Evolutionary conservation across 2,797 vertebrate species (phyloP), one percentile per base, ranked within the genome.

Genomic region (Loriculus beryllinus): DNA sequence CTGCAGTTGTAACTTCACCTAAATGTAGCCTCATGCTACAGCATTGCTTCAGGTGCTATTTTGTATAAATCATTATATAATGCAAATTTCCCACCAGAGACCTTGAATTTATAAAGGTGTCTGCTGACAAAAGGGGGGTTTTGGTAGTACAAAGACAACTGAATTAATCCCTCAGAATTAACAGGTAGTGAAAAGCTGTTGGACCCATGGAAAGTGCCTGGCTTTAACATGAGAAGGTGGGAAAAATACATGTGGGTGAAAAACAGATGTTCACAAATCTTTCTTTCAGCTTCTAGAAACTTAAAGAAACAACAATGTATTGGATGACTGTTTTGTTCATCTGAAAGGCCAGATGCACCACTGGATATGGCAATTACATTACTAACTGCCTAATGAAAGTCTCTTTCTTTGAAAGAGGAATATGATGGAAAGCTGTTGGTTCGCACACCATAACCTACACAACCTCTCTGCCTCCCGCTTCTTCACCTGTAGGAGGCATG

Each of bases 271-370:
- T 71, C 14, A 19, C 9, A 19, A 26, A 71, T 77, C 22, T 52
- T 59, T 54, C 54, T 76, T 92, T 60, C 26, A 52, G 39, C 59
- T 91, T 68, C 20, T 28, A 57, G 29, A 60, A 88, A 68, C 19
- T 42, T 47, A 2, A 47, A 40, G 52, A 76, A 71, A 3, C 3
- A 64, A 3, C 2, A 31, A 6, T 1, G 1, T 19, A 12, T 42
- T 71, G 19, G 26, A 31, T 43, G 37, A 60, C 23, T 31, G 33
- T 7, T 80, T 70, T 56, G 15, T 52, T 89, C 14, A 33, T 48
- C 47, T 70, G 14, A 47, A 74, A 67, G 42, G 21, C 16, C 23
- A 60, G 14, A 20, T 47, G 9, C 13, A 2, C 60, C 54, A 43
- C 20, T 43, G 43, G 51, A 23, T 33, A 31, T 28, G 40, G 29